phyloP scores from a whole-genome alignment of 1,140 invertebrate genomes.

The Mercenaria mercenaria region DNA sequence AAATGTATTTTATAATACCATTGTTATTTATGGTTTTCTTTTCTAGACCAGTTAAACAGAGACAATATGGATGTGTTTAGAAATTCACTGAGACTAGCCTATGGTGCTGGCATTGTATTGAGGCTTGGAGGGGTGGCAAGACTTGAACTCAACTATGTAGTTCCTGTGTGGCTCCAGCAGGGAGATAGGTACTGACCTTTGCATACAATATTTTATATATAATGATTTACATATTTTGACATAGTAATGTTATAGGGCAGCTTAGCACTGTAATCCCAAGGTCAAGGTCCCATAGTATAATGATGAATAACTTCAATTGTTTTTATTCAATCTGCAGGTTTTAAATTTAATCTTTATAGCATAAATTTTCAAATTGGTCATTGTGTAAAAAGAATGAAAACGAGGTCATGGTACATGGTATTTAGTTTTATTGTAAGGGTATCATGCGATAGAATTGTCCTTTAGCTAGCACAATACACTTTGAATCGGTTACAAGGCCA shows the following conservation, averaged over 20 bases:
- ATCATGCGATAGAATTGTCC: too few species aligned
- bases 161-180: slow-evolving; percentile 88
- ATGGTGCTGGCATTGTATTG: slow-evolving; percentile 86
- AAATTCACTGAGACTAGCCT: slow-evolving; percentile 74
- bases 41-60: slow-evolving; percentile 45
- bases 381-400: too few species aligned
- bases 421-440: too few species aligned
- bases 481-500: too few species aligned
- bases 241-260: background rate
- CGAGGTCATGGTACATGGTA: too few species aligned
- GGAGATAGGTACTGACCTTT: slow-evolving; percentile 86
- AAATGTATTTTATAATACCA: too few species aligned
- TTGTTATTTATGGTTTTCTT: too few species aligned
- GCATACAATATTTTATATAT: background rate
- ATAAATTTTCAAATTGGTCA: too few species aligned
- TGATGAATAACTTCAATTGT: background rate
- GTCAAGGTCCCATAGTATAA: background rate
- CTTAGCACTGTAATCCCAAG: background rate
- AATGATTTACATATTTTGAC: background rate
- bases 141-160: slow-evolving; percentile 94
- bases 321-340: too few species aligned
- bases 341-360: too few species aligned
- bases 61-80: slow-evolving; percentile 34
- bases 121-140: slow-evolving; percentile 92
- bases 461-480: too few species aligned